These are phyloP conservation scores for Enteromius viviparus DNA, from an alignment of 2,797 vertebrate species.

Conservation along the genomic window DNA sequence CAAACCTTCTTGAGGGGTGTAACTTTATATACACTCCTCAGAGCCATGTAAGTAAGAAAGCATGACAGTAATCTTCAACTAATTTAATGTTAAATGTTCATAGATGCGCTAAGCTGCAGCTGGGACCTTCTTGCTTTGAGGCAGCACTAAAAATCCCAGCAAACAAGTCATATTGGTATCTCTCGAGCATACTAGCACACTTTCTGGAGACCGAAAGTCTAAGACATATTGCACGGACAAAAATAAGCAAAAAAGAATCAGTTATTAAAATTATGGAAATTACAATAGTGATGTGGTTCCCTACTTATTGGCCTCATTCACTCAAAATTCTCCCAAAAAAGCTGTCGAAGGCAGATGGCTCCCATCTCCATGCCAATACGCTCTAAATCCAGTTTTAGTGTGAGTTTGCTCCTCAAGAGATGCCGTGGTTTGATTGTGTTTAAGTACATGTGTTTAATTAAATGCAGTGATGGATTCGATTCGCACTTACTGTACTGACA, in stretches of 20 bases:
- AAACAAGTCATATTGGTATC: conserved; percentile 6
- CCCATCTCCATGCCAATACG: neutral
- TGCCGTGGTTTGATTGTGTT: neutral
- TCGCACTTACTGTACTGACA: conserved; percentile 85
- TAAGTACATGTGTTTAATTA: neutral
- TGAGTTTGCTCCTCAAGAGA: neutral
- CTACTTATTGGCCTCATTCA: conserved; percentile 15
- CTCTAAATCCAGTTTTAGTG: neutral
- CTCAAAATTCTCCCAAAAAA: conserved; percentile 1
- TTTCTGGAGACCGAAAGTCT: neutral
- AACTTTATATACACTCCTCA: conserved; percentile 42
- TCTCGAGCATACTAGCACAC: neutral
- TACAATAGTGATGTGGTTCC: neutral
- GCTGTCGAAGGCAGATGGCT: neutral
- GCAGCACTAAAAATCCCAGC: conserved; percentile 2
- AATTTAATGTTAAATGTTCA: conserved; percentile 26
- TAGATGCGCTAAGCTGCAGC: conserved; percentile 15
- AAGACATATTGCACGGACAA: conserved; percentile 4
- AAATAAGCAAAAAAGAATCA: conserved; percentile 22
- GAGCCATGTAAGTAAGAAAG: conserved; percentile 35
- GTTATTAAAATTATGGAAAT: neutral
- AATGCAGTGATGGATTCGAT: conserved; percentile 25
- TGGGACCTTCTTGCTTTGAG: neutral
- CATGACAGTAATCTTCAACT: conserved; percentile 38
- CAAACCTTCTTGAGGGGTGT: neutral